Conservation (phyloP, 2,797 vertebrate species). For the Chelonia mydas region DNA sequence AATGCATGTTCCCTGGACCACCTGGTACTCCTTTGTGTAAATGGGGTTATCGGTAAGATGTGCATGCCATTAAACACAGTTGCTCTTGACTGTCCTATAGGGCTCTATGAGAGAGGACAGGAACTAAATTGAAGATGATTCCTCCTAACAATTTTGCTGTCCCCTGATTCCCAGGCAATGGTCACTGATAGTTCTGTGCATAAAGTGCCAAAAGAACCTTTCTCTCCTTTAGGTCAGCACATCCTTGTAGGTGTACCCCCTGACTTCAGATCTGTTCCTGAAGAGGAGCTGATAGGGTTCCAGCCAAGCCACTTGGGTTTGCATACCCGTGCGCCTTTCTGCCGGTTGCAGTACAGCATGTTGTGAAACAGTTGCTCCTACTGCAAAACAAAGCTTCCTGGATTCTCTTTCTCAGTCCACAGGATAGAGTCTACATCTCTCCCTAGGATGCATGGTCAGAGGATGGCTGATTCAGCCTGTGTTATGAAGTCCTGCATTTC, state of each 20-base stretch:
- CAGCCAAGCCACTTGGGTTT: fast-evolving
- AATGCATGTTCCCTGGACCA: neutral
- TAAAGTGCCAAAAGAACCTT: neutral
- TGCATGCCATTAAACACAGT: fast-evolving
- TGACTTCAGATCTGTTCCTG: neutral
- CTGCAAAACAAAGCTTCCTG: neutral
- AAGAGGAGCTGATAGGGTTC: neutral
- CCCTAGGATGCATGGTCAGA: neutral
- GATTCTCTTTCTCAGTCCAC: neutral
- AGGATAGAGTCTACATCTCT: fast-evolving
- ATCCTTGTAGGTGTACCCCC: neutral
- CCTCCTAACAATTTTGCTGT: neutral
- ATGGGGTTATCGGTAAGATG: neutral
- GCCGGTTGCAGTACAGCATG: neutral
- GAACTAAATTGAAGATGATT: neutral
- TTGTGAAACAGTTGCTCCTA: neutral
- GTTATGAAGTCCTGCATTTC: neutral
- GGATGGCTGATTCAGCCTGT: neutral
- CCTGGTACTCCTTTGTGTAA: neutral
- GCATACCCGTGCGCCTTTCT: neutral
- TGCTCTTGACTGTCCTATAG: neutral
- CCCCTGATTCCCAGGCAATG: neutral
- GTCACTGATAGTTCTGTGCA: neutral
- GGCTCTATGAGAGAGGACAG: neutral
- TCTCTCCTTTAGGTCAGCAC: neutral